Conservation (phyloP, 2,113 vertebrate genomes). For the Macrotus californicus region DNA sequence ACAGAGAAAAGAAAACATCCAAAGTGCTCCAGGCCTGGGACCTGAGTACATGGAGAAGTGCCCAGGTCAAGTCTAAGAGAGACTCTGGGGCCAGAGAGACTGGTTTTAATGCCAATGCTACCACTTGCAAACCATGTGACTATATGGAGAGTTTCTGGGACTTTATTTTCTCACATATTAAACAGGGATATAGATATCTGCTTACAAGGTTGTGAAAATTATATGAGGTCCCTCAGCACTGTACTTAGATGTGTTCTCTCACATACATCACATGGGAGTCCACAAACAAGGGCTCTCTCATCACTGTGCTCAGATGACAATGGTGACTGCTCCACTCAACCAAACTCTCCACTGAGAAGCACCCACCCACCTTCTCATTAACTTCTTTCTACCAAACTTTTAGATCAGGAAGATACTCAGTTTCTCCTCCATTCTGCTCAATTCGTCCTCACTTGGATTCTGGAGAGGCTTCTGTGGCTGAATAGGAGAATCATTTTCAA, state of each 20-base stretch:
- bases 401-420: background rate
- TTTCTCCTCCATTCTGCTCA: background rate
- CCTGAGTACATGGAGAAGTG: background rate
- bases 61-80: background rate
- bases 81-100: background rate
- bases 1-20: background rate
- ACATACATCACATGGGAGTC: rapidly evolving
- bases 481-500: background rate
- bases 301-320: background rate
- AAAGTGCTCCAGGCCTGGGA: background rate
- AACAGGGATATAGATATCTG: background rate
- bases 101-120: background rate
- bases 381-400: background rate
- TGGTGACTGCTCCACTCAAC: background rate
- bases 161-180: background rate
- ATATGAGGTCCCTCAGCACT: background rate
- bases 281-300: background rate
- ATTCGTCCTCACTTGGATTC: background rate
- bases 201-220: background rate
- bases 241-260: background rate
- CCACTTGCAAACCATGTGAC: background rate
- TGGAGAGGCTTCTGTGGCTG: background rate
- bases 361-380: background rate
- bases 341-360: background rate
- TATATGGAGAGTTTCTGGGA: background rate